Conservation (phyloP, 2,797 vertebrate species). For the Salmo trutta region DNA sequence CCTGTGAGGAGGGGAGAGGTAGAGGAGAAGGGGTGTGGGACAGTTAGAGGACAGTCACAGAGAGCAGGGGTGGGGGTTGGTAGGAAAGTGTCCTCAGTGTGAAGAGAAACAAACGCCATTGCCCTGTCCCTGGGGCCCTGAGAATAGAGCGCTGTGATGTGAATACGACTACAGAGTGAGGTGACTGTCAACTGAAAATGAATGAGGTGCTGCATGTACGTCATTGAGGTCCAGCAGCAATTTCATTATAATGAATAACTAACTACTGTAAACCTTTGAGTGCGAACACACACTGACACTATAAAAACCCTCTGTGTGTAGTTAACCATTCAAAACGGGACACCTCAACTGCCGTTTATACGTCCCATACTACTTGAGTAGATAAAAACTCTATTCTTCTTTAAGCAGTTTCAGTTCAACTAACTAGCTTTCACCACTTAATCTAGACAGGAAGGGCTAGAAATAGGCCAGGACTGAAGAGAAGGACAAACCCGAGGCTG, state of each 20-base stretch:
- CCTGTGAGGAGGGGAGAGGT: constrained; percentile 71
- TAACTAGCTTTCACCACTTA: constrained; percentile 1
- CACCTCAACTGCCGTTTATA: constrained; percentile 22
- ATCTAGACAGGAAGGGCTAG: not conserved
- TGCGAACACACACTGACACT: not conserved
- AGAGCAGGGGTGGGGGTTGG: constrained; percentile 4
- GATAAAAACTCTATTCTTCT: constrained; percentile 1
- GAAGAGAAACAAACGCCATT: constrained; percentile 14
- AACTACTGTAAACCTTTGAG: not conserved
- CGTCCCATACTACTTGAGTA: constrained; percentile 22
- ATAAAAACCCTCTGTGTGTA: not conserved
- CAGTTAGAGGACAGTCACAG: constrained; percentile 40
- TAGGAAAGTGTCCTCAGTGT: constrained; percentile 24
- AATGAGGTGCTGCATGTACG: constrained; percentile 32
- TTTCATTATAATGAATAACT: not conserved
- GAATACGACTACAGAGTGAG: not conserved
- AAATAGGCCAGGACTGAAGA: constrained; percentile 4
- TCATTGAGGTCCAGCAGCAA: not conserved
- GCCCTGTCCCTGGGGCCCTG: not conserved
- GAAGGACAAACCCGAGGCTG: constrained; percentile 75
- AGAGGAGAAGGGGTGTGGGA: constrained; percentile 22
- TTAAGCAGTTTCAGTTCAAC: constrained; percentile 20
- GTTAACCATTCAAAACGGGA: constrained; percentile 9
- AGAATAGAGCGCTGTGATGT: not conserved
- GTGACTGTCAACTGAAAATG: constrained; percentile 44